These are phyloP conservation scores for Condylostylus longicornis DNA, from an alignment of 1,140 invertebrate species.

Conservation along the genomic window DNA sequence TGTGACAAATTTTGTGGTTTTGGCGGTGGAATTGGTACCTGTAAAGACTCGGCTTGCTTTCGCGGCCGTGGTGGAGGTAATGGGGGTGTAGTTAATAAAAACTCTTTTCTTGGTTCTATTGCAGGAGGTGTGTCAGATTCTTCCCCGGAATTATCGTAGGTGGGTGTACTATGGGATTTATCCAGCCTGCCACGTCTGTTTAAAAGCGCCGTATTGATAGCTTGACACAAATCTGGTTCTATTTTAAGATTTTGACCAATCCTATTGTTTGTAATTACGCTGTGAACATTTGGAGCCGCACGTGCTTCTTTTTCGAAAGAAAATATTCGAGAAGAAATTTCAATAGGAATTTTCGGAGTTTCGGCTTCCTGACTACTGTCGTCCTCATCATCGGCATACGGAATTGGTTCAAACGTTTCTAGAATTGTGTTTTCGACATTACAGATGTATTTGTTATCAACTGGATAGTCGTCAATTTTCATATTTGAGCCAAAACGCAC, in stretches of 20 bases:
- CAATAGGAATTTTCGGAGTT: background rate
- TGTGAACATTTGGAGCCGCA: background rate
- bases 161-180: slow-evolving; percentile 61
- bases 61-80: slow-evolving; percentile 25
- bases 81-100: slow-evolving; percentile 22
- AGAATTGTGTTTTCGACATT: slow-evolving; percentile 31
- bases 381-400: slow-evolving; percentile 28
- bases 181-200: slow-evolving; percentile 42
- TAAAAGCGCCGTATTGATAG: slow-evolving; percentile 26
- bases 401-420: slow-evolving; percentile 29
- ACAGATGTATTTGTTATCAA: slow-evolving; percentile 28
- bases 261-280: too few relatives aligned
- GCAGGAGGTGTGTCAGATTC: slow-evolving; percentile 28
- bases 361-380: slow-evolving; percentile 9
- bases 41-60: slow-evolving; percentile 19
- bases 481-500: slow-evolving; percentile 28
- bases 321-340: background rate
- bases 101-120: slow-evolving; percentile 27
- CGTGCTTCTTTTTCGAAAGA: background rate
- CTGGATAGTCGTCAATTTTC: slow-evolving; percentile 26
- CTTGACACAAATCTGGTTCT: too few relatives aligned
- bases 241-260: too few relatives aligned
- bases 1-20: slow-evolving; percentile 25
- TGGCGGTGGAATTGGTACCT: slow-evolving; percentile 18
- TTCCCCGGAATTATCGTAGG: slow-evolving; percentile 47